Percentiles rank a stretch among this genome's conserved stretches.
These are phyloP conservation scores for Ischnus inquisitorius DNA, from an alignment of 2,888 invertebrate species.

Conservation along the genomic window DNA sequence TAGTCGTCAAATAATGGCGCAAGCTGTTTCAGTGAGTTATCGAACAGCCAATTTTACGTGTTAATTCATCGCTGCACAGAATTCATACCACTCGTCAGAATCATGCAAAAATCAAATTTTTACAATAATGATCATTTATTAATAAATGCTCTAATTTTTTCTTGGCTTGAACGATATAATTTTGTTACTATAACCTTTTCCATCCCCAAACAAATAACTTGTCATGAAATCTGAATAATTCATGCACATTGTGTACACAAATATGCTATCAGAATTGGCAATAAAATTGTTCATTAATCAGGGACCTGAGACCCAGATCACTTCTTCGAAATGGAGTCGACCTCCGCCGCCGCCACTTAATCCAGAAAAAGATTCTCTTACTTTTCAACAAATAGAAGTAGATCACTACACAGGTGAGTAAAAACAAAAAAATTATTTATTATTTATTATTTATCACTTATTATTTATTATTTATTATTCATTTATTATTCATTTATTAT, in stretches of 20 bases:
- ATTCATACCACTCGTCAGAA: background rate
- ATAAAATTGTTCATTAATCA: slow-evolving; percentile 73
- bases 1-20: slow-evolving; percentile 53
- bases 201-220: background rate
- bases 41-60: slow-evolving; percentile 6
- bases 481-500: background rate
- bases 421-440: background rate
- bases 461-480: background rate
- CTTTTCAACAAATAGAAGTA: slow-evolving; percentile 97
- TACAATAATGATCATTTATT: background rate
- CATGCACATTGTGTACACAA: background rate
- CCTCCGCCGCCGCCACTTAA: slow-evolving; percentile 90
- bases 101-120: background rate
- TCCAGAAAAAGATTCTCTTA: slow-evolving; percentile 89
- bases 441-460: background rate
- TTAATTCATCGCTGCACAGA: slow-evolving; percentile 14
- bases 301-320: slow-evolving; percentile 90
- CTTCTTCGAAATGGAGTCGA: slow-evolving; percentile 91
- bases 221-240: background rate
- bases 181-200: slow-evolving; percentile 20
- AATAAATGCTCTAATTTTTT: slow-evolving; percentile 21
- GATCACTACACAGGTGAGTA: slow-evolving; percentile 92
- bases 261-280: background rate
- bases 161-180: slow-evolving; percentile 10
- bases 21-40: slow-evolving; percentile 65